Base-by-base conservation (phyloP, 2,888 invertebrate genomes). In the Seira ritae region DNA sequence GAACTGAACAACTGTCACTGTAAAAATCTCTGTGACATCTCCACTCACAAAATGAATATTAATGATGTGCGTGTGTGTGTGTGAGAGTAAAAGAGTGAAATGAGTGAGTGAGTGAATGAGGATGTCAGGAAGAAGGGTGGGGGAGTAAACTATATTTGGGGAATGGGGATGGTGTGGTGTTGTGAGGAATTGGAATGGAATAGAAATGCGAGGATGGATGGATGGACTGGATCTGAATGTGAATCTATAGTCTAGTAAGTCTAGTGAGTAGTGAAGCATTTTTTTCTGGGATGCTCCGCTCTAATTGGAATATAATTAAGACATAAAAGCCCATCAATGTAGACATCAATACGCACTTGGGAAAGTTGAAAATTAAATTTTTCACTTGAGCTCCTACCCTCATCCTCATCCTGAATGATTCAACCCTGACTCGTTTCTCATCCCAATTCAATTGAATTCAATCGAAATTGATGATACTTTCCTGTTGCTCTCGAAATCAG, bases 281-380 rank as follows among this genome's bases (percentile, higher is more conserved):
- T n/a, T n/a, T n/a, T n/a, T 22, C 19, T 72, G 31, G 19, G 70
- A 50, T 42, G 42, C 42, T 42, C 4, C 12, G 12, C 24, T 65
- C 80, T 80, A 80, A 80, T 80, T 80, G 69, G 20, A 75, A 75
- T 46, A 70, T 80, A 80, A 80, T 80, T 80, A 80, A 74, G 74
- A 73, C 69, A 73, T 69, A 72, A 79, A 71, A 23, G 78, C 71
- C 69, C 42, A 12, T 42, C 4, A 42, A 42, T 42, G 42, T 42
- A 42, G 4, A 4, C 42, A 42, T 42, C 42, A 55, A 8, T 55
- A 70, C 10, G 37, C 73, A n/a, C 10, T 37, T 65, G 20, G 72
- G 19, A 60, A 73, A 22, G 19, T 73, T 73, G 42, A 42, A 12
- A 42, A 42, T 42, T 42, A 4, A 42, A 42, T 42, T 42, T 42